These are phyloP conservation scores for Drosophila greeni DNA, from an alignment of 2,888 invertebrate genomes.

Conservation along the genomic window DNA sequence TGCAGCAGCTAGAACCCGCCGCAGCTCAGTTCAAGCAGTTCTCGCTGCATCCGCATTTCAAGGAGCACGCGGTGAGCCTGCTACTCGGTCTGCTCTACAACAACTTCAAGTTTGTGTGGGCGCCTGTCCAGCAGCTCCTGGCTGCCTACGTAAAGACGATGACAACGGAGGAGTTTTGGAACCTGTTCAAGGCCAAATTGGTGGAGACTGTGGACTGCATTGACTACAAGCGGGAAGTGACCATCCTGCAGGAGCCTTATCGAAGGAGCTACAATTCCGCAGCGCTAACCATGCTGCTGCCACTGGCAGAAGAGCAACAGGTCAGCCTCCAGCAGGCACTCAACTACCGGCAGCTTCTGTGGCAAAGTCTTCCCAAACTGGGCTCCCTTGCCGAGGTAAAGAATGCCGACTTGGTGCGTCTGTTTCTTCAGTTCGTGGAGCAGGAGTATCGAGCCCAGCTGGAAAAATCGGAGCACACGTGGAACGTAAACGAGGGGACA, in stretches of 20 bases:
- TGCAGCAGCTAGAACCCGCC: constrained; percentile 86
- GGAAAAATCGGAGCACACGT: constrained; percentile 81
- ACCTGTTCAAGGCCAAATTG: constrained; percentile 83
- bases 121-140: constrained; percentile 87
- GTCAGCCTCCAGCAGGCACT: constrained; percentile 69
- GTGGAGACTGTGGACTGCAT: constrained; percentile 79
- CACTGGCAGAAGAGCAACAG: constrained; percentile 23
- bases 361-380: constrained; percentile 88
- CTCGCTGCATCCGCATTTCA: constrained; percentile 81
- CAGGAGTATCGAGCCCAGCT: constrained; percentile 82
- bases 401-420: constrained; percentile 87
- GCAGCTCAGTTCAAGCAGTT: constrained; percentile 81
- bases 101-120: constrained; percentile 94
- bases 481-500: constrained; percentile 80
- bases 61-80: constrained; percentile 85
- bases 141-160: constrained; percentile 85
- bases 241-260: neutral
- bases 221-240: constrained; percentile 76
- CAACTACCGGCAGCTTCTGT: constrained; percentile 89
- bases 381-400: constrained; percentile 87
- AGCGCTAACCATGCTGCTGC: constrained; percentile 54
- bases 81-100: constrained; percentile 90
- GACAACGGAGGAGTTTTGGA: constrained; percentile 85
- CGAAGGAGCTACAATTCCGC: constrained; percentile 33
- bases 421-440: constrained; percentile 87